These are phyloP conservation scores for Pseudomyrmex sp. DNA, from an alignment of 1,140 invertebrate species.

Conservation along the genomic window DNA sequence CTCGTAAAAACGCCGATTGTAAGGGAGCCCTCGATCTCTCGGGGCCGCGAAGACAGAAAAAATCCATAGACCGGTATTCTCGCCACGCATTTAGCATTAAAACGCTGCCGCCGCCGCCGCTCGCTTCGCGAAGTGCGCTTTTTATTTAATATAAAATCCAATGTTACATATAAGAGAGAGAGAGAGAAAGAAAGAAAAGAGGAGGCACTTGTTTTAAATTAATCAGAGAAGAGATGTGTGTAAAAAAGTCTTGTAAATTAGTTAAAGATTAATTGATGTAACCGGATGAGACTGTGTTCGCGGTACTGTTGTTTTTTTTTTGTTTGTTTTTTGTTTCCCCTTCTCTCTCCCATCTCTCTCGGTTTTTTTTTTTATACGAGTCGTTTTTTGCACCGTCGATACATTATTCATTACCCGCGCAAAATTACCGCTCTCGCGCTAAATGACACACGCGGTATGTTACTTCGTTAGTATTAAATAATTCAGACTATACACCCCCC, in stretches of 20 bases:
- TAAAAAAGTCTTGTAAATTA: background rate
- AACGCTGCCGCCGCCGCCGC: background rate
- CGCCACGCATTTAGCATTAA: conserved; percentile 26
- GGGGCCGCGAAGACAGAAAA: conserved; percentile 13
- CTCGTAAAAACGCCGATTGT: conserved; percentile 57
- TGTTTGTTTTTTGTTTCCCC: background rate
- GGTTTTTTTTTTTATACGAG: background rate
- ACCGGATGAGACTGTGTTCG: background rate
- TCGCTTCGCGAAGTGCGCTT: background rate
- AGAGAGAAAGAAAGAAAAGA: too few species aligned
- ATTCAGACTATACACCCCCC: conserved; percentile 23
- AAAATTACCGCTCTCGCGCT: conserved; percentile 9
- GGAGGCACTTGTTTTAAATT: background rate
- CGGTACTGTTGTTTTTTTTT: background rate
- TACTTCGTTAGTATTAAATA: conserved; percentile 35
- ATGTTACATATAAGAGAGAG: too few species aligned
- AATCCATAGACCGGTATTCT: conserved; percentile 50
- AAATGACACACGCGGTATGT: conserved; percentile 8
- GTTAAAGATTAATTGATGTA: conserved; percentile 1
- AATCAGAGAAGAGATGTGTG: background rate
- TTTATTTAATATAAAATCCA: conserved; percentile 22
- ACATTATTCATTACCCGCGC: conserved; percentile 13
- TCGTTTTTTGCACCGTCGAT: background rate
- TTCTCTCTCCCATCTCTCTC: too few species aligned
- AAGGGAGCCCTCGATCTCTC: conserved; percentile 30